Percentiles rank a stretch among this genome's conserved stretches.
Conservation (phyloP, 2,888 invertebrate species). For the Liopterus haemorrhoidalis region DNA sequence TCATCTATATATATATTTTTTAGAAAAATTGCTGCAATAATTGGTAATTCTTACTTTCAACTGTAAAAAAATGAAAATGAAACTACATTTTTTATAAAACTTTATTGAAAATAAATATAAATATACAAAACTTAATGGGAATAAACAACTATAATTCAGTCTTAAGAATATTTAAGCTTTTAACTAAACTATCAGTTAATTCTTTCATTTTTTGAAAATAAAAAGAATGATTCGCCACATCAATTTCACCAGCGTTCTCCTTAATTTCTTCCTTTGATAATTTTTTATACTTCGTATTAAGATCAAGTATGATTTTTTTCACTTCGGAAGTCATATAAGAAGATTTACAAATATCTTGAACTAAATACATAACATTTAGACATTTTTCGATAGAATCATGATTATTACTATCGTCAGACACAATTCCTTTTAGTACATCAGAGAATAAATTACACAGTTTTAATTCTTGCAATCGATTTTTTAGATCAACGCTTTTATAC, state of each 20-base stretch:
- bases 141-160: constrained; percentile 16
- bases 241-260: no score
- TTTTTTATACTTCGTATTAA: constrained; percentile 8
- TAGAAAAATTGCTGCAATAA: no score
- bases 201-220: constrained; percentile 15
- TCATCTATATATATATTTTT: no score
- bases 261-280: constrained; percentile 7
- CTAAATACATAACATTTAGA: constrained; percentile 36
- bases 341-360: constrained; percentile 10
- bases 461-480: constrained; percentile 38
- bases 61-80: no score
- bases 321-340: constrained; percentile 9
- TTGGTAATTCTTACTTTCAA: no score
- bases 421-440: constrained; percentile 39
- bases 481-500: constrained; percentile 41
- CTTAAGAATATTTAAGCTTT: constrained; percentile 7
- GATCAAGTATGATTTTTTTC: constrained; percentile 1
- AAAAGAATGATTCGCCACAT: constrained; percentile 1
- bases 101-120: not conserved
- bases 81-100: no score
- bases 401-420: constrained; percentile 40
- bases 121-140: constrained; percentile 1
- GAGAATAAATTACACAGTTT: constrained; percentile 45
- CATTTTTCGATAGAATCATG: constrained; percentile 45
- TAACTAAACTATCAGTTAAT: constrained; percentile 10